Evolutionary conservation across 2,797 vertebrate genomes (phyloP).

Genomic region (Adrianichthys oophorus): DNA sequence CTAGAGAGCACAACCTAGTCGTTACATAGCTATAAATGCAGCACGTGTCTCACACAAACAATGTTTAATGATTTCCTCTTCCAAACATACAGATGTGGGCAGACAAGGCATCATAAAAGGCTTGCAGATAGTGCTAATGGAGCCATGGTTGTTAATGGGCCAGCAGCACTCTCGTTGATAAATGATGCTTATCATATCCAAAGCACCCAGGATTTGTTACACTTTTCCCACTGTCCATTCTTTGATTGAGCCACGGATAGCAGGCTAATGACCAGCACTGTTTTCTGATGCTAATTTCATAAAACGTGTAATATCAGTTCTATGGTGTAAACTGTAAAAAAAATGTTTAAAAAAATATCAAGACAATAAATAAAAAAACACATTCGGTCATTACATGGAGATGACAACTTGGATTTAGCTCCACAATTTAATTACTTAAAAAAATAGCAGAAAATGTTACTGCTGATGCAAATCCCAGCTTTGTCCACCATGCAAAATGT

Average conservation of each 20-base stretch:
- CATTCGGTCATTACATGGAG: too few species aligned
- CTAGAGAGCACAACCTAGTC: slow-evolving; percentile 43
- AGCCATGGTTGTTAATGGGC: slow-evolving; percentile 79
- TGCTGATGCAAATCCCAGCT: too few species aligned
- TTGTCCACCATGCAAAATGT: too few species aligned
- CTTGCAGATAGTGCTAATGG: slow-evolving; percentile 80
- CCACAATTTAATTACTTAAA: too few species aligned
- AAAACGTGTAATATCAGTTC: too few species aligned
- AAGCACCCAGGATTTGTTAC: slow-evolving; percentile 76
- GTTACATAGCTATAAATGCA: slow-evolving; percentile 66
- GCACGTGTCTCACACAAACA: slow-evolving; percentile 68
- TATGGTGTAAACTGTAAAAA: too few species aligned
- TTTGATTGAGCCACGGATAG: slow-evolving; percentile 70
- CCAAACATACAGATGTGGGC: slow-evolving; percentile 72
- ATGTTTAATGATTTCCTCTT: slow-evolving; percentile 78
- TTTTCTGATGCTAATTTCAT: slow-evolving; percentile 27
- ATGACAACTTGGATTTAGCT: too few species aligned
- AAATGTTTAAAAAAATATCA: too few species aligned
- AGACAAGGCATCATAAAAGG: slow-evolving; percentile 76
- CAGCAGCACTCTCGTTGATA: slow-evolving; percentile 79
- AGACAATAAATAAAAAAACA: too few species aligned
- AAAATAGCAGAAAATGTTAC: too few species aligned
- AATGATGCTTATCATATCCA: slow-evolving; percentile 78
- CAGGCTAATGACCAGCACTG: slow-evolving; percentile 55
- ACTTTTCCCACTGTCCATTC: slow-evolving; percentile 63